Conservation (phyloP, 2,888 invertebrate species). For the Drosophila seclusa region DNA sequence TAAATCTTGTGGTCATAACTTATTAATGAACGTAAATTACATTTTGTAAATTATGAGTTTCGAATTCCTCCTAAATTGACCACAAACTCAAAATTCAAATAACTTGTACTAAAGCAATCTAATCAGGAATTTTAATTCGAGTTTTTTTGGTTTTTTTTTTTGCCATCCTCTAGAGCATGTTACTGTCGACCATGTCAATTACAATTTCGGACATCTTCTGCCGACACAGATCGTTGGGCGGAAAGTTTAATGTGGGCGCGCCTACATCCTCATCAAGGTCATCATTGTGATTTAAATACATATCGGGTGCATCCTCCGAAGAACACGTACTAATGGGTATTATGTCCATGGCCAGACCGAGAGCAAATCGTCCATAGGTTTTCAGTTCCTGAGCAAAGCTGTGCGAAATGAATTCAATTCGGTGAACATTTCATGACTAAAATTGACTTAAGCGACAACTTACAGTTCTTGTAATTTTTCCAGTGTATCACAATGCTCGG, state of each 20-base stretch:
- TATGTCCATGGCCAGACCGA: slow-evolving; percentile 90
- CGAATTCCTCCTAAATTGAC: slow-evolving; percentile 34
- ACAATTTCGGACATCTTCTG: slow-evolving; percentile 90
- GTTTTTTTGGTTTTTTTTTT: not conserved
- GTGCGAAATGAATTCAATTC: slow-evolving; percentile 9
- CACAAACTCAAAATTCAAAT: slow-evolving; percentile 23
- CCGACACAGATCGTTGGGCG: slow-evolving; percentile 87
- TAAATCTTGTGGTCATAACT: slow-evolving; percentile 17
- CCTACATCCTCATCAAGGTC: slow-evolving; percentile 80
- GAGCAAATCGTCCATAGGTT: slow-evolving; percentile 88
- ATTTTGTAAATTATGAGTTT: not conserved
- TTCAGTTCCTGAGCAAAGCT: slow-evolving; percentile 88
- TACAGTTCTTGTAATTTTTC: slow-evolving; percentile 85
- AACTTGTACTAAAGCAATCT: slow-evolving; percentile 18
- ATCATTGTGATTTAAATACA: slow-evolving; percentile 86
- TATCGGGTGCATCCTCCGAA: slow-evolving; percentile 89
- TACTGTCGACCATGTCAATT: slow-evolving; percentile 88
- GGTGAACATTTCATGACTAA: not conserved
- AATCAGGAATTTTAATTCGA: slow-evolving; percentile 1
- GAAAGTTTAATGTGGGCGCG: slow-evolving; percentile 84
- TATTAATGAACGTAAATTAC: slow-evolving; percentile 31
- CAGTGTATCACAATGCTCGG: slow-evolving; percentile 83
- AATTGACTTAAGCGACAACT: not conserved
- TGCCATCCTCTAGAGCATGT: slow-evolving; percentile 85
- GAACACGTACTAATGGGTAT: slow-evolving; percentile 90